Evolutionary conservation across 2,888 invertebrate species (phyloP), one percentile per base, ranked within the genome.

Genomic region (Plagiodera versicolora): DNA sequence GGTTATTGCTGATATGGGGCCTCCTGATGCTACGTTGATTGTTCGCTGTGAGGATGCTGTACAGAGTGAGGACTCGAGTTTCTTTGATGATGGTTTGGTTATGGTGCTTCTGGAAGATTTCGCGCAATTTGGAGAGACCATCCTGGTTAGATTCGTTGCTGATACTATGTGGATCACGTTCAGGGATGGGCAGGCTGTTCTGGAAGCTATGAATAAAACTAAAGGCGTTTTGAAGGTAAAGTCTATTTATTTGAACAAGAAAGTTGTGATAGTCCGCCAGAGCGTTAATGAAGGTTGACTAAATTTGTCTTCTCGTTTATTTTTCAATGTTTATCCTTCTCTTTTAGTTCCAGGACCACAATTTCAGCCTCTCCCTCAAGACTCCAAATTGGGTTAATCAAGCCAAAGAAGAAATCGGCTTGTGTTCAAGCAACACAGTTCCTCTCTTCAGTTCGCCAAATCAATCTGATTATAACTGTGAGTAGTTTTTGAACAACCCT

Each of bases 21-120:
- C 98, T 4, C 94, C 95, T 0, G 98, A 99, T 82, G 92, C 93
- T 1, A 97, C 97, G 16, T 89, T 98, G 67, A 87, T 98, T 50
- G 88, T 98, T 8, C 83, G 77, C 62, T 77, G 75, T 63, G 75
- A 77, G 60, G 72, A 70, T 61, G 53, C 67, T 9, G 48, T 66
- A 1, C 66, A 66, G 6, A 60, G 55, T 49, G 61, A 86, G 17
- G 81, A 82, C 11, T 80, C 83, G 1, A 85, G 85, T 16, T 86
- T 89, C 17, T 92, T 93, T 72, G 92, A 93, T 75, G 92, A 94
- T 74, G 87, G 87, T 72, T 86, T 93, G 35, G 90, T 94, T 83
- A 87, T 89, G 60, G 87, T 87, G 3, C 81, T 95, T 20, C 83
- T 96, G 58, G 90, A 92, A 75, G 89, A 92, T 74, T 83, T 96